Percentiles rank a stretch among this genome's conserved stretches.
These are phyloP conservation scores for Loriculus beryllinus DNA, from an alignment of 2,797 vertebrate genomes.

Conservation along the genomic window DNA sequence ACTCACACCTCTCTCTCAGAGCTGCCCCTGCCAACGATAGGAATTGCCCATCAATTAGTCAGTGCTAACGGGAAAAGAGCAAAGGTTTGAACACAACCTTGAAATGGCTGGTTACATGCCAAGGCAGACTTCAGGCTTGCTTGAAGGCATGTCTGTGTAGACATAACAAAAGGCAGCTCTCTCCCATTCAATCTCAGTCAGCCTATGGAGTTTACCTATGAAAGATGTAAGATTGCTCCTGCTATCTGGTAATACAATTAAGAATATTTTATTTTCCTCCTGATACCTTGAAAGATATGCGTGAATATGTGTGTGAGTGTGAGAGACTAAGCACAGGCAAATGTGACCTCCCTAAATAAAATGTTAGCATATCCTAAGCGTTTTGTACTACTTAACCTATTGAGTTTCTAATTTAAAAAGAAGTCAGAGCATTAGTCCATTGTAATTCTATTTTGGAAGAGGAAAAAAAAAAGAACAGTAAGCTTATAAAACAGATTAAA, in stretches of 20 bases:
- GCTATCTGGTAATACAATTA: not conserved
- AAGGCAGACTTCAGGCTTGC: not conserved
- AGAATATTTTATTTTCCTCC: not conserved
- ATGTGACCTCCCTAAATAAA: not conserved
- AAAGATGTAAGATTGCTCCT: not conserved
- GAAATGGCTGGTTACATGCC: not conserved
- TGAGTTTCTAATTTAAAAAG: not conserved
- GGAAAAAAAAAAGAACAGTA: not conserved
- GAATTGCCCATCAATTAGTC: not conserved
- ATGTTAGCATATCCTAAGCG: not conserved
- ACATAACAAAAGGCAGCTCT: not conserved
- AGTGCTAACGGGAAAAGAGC: not conserved
- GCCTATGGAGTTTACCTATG: not conserved
- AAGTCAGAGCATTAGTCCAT: not conserved
- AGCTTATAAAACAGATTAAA: not conserved
- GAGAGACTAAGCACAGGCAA: not conserved
- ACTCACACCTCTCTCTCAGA: not conserved
- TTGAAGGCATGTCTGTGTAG: not conserved
- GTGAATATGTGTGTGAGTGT: not conserved
- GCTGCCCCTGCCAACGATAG: not conserved
- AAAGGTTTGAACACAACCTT: not conserved
- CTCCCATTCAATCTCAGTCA: not conserved
- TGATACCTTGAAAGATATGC: not conserved
- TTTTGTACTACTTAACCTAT: not conserved
- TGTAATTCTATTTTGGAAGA: not conserved